Percentiles rank a stretch among this genome's conserved stretches.
Evolutionary conservation across 2,113 vertebrate genomes (phyloP).

Genomic region (Menura novaehollandiae): DNA sequence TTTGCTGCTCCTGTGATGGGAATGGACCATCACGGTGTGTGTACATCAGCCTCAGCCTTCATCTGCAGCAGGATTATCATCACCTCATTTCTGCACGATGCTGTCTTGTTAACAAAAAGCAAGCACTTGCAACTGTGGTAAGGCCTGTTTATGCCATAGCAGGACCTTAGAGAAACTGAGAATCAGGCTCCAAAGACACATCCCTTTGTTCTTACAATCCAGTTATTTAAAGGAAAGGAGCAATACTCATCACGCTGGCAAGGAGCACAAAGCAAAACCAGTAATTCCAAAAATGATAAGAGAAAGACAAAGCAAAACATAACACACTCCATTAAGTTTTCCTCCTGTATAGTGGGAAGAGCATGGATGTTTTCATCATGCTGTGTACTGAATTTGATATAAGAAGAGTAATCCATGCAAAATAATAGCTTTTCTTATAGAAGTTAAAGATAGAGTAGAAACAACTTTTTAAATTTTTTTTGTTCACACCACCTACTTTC

Average conservation of each 20-base stretch:
- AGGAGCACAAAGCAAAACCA: background rate
- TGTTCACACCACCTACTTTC: background rate
- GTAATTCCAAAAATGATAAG: background rate
- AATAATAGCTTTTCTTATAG: background rate
- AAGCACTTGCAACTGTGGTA: background rate
- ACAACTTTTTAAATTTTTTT: background rate
- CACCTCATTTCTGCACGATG: background rate
- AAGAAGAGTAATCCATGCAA: background rate
- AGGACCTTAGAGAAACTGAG: background rate
- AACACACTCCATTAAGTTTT: background rate
- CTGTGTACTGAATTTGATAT: background rate
- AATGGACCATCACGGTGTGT: background rate
- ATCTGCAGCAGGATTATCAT: background rate
- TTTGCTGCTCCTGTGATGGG: background rate
- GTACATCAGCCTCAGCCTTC: background rate
- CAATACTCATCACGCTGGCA: background rate
- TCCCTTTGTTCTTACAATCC: background rate
- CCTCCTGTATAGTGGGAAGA: background rate
- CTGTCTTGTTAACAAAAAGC: background rate
- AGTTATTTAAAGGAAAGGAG: background rate
- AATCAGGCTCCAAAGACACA: background rate
- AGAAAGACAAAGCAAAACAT: background rate
- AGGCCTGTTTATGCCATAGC: background rate
- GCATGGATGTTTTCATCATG: background rate
- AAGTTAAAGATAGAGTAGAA: background rate